These are phyloP conservation scores for Lanistes nyassanus DNA, from an alignment of 1,140 invertebrate genomes.

Conservation along the genomic window DNA sequence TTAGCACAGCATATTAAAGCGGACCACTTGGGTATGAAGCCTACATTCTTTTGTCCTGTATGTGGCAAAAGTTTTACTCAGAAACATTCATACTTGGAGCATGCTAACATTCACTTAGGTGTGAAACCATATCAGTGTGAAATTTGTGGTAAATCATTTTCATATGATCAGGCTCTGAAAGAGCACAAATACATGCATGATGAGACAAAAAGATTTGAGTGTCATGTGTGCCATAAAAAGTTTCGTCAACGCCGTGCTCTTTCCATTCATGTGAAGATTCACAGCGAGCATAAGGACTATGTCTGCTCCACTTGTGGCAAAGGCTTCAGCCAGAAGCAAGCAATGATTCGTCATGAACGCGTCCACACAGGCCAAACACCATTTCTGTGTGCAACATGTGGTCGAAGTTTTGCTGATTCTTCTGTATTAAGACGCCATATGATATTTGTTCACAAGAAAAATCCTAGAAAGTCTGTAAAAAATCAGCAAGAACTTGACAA, in stretches of 20 bases:
- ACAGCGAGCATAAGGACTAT: slow-evolving; percentile 53
- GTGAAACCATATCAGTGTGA: slow-evolving; percentile 57
- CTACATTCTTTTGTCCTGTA: slow-evolving; percentile 53
- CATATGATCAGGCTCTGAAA: slow-evolving; percentile 55
- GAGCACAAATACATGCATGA: slow-evolving; percentile 59
- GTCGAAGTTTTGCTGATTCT: slow-evolving; percentile 54
- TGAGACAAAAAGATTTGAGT: slow-evolving; percentile 48
- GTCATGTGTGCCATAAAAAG: slow-evolving; percentile 51
- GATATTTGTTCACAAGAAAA: slow-evolving; percentile 58
- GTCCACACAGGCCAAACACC: slow-evolving; percentile 63
- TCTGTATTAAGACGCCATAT: slow-evolving; percentile 60
- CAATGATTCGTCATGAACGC: slow-evolving; percentile 55
- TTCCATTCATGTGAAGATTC: slow-evolving; percentile 54
- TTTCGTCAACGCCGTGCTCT: slow-evolving; percentile 55
- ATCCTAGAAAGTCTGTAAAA: slow-evolving; percentile 41
- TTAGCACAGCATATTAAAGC: slow-evolving; percentile 55
- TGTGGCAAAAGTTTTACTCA: slow-evolving; percentile 63
- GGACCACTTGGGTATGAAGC: slow-evolving; percentile 55
- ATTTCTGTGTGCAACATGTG: slow-evolving; percentile 57
- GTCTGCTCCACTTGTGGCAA: slow-evolving; percentile 58
- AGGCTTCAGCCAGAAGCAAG: slow-evolving; percentile 61
- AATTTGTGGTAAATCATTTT: slow-evolving; percentile 55
- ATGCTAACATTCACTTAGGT: slow-evolving; percentile 61
- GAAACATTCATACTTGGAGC: slow-evolving; percentile 54
- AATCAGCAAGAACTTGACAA: slow-evolving; percentile 6